These are phyloP conservation scores for Hetaerina titia DNA, from an alignment of 2,888 invertebrate genomes.

Conservation along the genomic window DNA sequence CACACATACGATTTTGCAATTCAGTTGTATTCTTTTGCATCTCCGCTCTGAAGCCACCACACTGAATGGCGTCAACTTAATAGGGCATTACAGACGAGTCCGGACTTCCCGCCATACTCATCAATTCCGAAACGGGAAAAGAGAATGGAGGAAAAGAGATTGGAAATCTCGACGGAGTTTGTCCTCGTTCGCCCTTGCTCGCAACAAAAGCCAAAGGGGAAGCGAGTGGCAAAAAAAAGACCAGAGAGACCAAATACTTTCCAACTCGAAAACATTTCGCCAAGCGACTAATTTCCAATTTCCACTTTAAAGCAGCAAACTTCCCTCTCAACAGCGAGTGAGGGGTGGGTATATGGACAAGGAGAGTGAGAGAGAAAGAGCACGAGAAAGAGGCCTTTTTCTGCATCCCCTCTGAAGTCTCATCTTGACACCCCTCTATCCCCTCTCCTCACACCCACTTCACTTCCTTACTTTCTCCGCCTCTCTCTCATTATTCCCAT, in stretches of 20 bases:
- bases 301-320: constrained; percentile 45
- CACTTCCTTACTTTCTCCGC: too few relatives aligned
- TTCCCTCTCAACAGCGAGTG: constrained; percentile 1
- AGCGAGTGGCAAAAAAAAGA: neutral
- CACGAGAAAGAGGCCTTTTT: neutral
- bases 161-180: neutral
- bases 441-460: too few relatives aligned
- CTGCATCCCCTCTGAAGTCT: neutral
- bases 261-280: constrained; percentile 56
- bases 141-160: neutral
- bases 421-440: neutral
- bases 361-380: neutral
- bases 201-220: neutral
- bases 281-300: constrained; percentile 60
- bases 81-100: neutral
- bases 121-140: neutral
- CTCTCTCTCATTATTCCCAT: neutral
- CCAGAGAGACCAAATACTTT: constrained; percentile 13
- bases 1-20: neutral
- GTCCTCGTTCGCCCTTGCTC: neutral
- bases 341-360: neutral
- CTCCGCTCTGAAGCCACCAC: neutral
- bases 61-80: neutral
- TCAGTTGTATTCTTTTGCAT: neutral
- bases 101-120: neutral